phyloP scores from a whole-genome alignment of 2,888 invertebrate genomes.

The Chloromyia formosa region DNA sequence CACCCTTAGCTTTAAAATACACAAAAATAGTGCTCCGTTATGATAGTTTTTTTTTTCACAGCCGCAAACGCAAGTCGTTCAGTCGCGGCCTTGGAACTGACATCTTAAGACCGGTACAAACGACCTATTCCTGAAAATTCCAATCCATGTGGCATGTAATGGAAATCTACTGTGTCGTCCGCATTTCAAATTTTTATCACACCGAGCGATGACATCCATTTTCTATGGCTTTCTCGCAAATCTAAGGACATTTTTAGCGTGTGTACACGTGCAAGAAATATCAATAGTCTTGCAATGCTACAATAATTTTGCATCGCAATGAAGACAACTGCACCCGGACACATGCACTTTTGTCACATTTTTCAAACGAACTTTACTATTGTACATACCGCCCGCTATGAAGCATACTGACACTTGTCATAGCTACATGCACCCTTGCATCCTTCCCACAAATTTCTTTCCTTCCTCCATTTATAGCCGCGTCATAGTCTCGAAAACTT shows the following conservation, averaged over 20 bases:
- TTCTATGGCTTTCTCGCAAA: background rate
- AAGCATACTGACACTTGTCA: background rate
- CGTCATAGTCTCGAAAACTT: no score
- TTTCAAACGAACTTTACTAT: background rate
- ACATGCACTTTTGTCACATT: background rate
- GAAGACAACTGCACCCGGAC: background rate
- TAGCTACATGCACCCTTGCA: background rate
- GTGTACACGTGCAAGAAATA: conserved; percentile 9
- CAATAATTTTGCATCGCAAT: conserved; percentile 8
- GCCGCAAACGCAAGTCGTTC: no score
- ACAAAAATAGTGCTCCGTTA: no score
- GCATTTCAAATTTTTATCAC: background rate
- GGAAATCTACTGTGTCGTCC: no score
- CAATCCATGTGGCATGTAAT: no score
- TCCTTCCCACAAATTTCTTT: background rate
- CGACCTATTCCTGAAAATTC: no score
- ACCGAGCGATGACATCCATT: background rate
- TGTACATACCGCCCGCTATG: background rate
- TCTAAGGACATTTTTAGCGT: background rate
- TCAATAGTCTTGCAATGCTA: background rate
- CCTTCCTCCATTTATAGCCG: background rate
- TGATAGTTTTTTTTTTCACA: no score
- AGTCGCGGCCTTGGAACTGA: no score
- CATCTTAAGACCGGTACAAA: no score
- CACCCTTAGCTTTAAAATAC: no score